Percentiles rank a stretch among this genome's conserved stretches.
These are phyloP conservation scores for Drosophila bocqueti DNA, from an alignment of 1,140 invertebrate genomes.

Conservation along the genomic window DNA sequence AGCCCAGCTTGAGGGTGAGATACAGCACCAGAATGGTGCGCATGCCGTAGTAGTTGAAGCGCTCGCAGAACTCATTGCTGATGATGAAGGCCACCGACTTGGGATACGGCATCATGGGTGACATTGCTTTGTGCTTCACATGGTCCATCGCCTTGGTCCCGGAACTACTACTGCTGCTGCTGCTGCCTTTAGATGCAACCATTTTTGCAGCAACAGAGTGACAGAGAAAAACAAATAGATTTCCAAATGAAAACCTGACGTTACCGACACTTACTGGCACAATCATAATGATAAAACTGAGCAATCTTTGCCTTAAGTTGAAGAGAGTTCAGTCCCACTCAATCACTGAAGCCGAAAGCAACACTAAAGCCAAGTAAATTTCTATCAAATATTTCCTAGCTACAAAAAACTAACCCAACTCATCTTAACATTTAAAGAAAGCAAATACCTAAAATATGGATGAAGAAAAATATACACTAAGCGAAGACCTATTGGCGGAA, in stretches of 20 bases:
- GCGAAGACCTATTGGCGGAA: constrained; percentile 28
- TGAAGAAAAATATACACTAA: background rate
- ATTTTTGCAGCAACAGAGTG: background rate
- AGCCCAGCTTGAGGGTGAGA: constrained; percentile 89
- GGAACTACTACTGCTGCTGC: background rate
- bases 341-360: background rate
- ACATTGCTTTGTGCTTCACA: background rate
- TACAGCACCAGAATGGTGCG: constrained; percentile 93
- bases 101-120: constrained; percentile 88
- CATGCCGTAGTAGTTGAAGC: constrained; percentile 98
- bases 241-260: background rate
- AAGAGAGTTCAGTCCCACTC: background rate
- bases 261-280: background rate
- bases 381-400: background rate
- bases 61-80: constrained; percentile 98
- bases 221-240: background rate
- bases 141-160: accelerated
- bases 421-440: no score
- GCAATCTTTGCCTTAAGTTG: background rate
- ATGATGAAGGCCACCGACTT: constrained; percentile 96
- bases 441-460: constrained; percentile 29
- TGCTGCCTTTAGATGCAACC: background rate
- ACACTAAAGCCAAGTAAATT: background rate
- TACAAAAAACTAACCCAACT: background rate
- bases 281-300: background rate